Evolutionary conservation across 2,113 vertebrate species (phyloP).

Genomic region (Chloropsis hardwickii): DNA sequence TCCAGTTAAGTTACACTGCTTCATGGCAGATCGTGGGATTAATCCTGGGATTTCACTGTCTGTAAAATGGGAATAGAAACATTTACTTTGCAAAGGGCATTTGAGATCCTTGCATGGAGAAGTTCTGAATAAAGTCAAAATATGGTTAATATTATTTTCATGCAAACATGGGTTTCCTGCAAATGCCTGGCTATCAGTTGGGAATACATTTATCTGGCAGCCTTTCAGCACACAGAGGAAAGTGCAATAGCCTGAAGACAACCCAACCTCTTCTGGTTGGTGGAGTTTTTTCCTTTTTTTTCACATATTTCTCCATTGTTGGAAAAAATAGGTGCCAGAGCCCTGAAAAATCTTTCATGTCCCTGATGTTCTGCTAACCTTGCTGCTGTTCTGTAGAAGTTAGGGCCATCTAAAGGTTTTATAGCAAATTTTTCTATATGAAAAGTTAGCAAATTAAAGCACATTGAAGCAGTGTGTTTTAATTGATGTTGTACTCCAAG

Average conservation of each 20-base stretch:
- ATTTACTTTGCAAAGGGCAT: background rate
- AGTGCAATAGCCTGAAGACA: constrained; percentile 46
- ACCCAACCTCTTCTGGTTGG: background rate
- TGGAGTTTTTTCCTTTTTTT: background rate
- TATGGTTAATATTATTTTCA: constrained; percentile 20
- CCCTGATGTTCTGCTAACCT: background rate
- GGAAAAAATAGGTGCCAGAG: background rate
- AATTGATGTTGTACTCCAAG: background rate
- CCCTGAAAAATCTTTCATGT: background rate
- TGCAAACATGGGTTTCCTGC: background rate
- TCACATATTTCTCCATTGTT: background rate
- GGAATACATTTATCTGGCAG: constrained; percentile 47
- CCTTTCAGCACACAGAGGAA: constrained; percentile 11
- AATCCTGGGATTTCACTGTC: background rate
- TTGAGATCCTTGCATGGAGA: background rate
- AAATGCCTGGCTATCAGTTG: constrained; percentile 10
- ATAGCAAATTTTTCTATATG: background rate
- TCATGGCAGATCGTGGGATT: background rate
- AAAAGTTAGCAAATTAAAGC: background rate
- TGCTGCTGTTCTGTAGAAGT: background rate
- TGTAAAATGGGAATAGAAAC: background rate
- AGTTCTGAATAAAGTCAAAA: background rate
- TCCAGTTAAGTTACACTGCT: accelerated
- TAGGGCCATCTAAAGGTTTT: background rate
- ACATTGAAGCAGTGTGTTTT: background rate